Evolutionary conservation across 2,888 invertebrate species (phyloP).

Genomic region (Icerya purchasi): DNA sequence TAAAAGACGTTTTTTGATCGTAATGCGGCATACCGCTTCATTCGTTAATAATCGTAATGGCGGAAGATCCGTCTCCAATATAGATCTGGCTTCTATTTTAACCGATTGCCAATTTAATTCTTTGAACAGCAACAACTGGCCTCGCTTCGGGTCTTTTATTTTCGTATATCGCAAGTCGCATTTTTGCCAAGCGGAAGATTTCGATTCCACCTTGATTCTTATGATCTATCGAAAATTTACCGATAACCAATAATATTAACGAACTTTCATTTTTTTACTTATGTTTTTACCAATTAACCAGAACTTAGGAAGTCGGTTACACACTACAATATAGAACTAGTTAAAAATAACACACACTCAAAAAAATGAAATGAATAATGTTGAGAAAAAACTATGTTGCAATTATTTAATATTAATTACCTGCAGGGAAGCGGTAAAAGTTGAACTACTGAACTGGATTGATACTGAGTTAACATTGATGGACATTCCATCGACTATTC

Average conservation of each 20-base stretch:
- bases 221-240: conserved; percentile 43
- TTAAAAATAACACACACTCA: no score
- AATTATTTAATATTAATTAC: no score
- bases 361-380: no score
- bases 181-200: conserved; percentile 72
- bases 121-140: conserved; percentile 87
- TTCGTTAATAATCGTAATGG: conserved; percentile 82
- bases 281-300: no score
- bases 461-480: conserved; percentile 85
- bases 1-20: conserved; percentile 77
- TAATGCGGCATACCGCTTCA: conserved; percentile 76
- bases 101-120: conserved; percentile 94
- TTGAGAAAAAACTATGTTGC: no score
- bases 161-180: conserved; percentile 76
- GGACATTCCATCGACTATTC: conserved; percentile 94
- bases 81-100: conserved; percentile 79
- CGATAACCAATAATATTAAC: no score
- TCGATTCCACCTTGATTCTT: conserved; percentile 78
- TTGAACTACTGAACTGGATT: conserved; percentile 80
- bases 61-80: conserved; percentile 50
- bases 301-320: no score
- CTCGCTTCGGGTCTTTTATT: conserved; percentile 68
- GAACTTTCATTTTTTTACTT: no score
- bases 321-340: no score
- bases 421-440: conserved; percentile 88